A percentile compares a stretch with the other conserved stretches of the same genome.
These are phyloP conservation scores for Campoletis sonorensis DNA, from an alignment of 1,140 invertebrate species.

Conservation along the genomic window DNA sequence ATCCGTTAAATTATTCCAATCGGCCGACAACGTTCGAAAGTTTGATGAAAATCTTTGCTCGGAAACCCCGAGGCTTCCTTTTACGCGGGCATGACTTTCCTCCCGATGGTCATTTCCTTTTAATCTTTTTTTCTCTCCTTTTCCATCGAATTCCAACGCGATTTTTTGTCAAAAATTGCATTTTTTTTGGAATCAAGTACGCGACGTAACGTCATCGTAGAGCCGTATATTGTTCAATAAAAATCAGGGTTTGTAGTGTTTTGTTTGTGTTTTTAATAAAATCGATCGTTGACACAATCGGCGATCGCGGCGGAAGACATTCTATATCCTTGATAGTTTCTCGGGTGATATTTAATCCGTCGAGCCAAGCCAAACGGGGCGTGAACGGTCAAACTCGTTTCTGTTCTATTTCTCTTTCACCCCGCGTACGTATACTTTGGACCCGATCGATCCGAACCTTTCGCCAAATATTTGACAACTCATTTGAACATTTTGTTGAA, in stretches of 20 bases:
- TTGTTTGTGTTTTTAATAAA: neutral
- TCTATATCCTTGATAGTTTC: neutral
- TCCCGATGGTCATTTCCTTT: no score
- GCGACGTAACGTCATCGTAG: no score
- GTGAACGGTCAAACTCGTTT: neutral
- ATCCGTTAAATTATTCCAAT: constrained; percentile 22
- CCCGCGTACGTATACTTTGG: neutral
- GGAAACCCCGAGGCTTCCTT: neutral
- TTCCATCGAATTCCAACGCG: no score
- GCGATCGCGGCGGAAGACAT: constrained; percentile 4
- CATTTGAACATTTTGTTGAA: no score
- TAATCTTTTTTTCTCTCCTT: no score
- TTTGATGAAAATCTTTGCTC: constrained; percentile 34
- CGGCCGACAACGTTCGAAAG: constrained; percentile 37
- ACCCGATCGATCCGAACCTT: no score
- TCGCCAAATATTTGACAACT: neutral
- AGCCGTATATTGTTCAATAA: no score
- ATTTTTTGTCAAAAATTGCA: no score
- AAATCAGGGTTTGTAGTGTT: no score
- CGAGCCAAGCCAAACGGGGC: neutral
- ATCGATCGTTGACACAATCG: neutral
- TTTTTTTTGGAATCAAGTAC: no score
- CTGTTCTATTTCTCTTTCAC: constrained; percentile 38
- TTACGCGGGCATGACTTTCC: neutral
- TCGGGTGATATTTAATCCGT: constrained; percentile 3